Evolutionary conservation across 2,888 invertebrate genomes (phyloP).

Genomic region (Bibio marci): DNA sequence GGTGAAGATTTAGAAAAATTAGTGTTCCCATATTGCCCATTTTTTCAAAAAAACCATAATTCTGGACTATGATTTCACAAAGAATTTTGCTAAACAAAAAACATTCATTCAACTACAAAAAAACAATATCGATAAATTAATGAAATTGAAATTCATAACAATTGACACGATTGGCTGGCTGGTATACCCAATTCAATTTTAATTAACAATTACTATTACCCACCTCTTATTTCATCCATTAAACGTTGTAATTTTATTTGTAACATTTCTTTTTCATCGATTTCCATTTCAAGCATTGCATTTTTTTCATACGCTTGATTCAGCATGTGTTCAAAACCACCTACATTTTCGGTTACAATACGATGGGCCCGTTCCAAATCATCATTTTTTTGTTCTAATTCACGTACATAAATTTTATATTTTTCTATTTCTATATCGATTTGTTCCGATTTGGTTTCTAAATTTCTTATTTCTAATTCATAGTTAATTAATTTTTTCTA

Average conservation of each 20-base stretch:
- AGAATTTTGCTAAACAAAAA: too few relatives aligned
- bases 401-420: conserved; percentile 68
- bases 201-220: too few relatives aligned
- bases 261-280: conserved; percentile 87
- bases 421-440: conserved; percentile 50
- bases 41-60: too few relatives aligned
- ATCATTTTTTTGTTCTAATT: conserved; percentile 94
- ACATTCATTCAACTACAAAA: too few relatives aligned
- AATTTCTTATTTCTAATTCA: conserved; percentile 49
- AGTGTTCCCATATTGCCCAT: too few relatives aligned
- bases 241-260: conserved; percentile 82
- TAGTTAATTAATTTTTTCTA: conserved; percentile 56
- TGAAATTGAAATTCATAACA: too few relatives aligned
- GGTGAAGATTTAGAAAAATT: too few relatives aligned
- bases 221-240: conserved; percentile 94
- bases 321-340: conserved; percentile 79
- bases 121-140: too few relatives aligned
- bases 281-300: conserved; percentile 88
- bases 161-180: too few relatives aligned
- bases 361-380: conserved; percentile 90
- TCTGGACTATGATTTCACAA: too few relatives aligned
- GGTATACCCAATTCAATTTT: too few relatives aligned
- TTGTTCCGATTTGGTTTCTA: conserved; percentile 50
- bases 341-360: conserved; percentile 82
- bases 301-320: conserved; percentile 92